Base-by-base conservation (phyloP, 2,888 invertebrate genomes). In the Agrotis exclamationis region DNA sequence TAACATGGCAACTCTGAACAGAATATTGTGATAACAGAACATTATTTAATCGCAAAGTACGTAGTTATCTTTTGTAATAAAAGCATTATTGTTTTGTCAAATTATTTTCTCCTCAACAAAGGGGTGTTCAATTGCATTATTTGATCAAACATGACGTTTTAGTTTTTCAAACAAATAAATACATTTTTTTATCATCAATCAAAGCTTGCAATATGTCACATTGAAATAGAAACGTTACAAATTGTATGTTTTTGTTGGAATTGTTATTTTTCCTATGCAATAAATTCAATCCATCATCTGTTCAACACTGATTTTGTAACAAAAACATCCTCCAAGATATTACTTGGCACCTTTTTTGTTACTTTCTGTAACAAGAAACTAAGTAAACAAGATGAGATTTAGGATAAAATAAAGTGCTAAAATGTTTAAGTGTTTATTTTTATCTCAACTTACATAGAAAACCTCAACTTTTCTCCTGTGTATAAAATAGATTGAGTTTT, bases 281-380 rank as follows among this genome's bases (percentile, higher is more conserved):
- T 11, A 39, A 39, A 39, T 75, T 64, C 71, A 62, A 76, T 81
- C 71, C 51, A 72, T 83, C 80, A 83, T 60, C 39, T 20, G 64
- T 59, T 65, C 3, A 16, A 54, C 18, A 11, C 57, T 59, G 71
- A 80, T 83, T 80, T 47, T 20, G 54, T 28, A 59, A 48, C 54
- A 63, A 63, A 63, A 67, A 45, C 20, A 24, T 18, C n/a, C 1
- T 45, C 14, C 9, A 60, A 53, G 50, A 62, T 60, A 51, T 56
- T 50, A 47, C 18, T 56, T 48, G n/a, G 28, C n/a, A 44, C 5
- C 11, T 13, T 71, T 51, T 77, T 57, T 47, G 24, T 48, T 56
- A 70, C 44, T 56, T 70, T 70, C 16, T 20, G 54, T 76, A 50
- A 28, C 39, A 18, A 20, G 18, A 60, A 39, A 69, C 51, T 44